Percentiles rank a stretch among this genome's conserved stretches.
These are phyloP conservation scores for Sebastes oblongus DNA, from an alignment of 2,797 vertebrate species.

Conservation along the genomic window DNA sequence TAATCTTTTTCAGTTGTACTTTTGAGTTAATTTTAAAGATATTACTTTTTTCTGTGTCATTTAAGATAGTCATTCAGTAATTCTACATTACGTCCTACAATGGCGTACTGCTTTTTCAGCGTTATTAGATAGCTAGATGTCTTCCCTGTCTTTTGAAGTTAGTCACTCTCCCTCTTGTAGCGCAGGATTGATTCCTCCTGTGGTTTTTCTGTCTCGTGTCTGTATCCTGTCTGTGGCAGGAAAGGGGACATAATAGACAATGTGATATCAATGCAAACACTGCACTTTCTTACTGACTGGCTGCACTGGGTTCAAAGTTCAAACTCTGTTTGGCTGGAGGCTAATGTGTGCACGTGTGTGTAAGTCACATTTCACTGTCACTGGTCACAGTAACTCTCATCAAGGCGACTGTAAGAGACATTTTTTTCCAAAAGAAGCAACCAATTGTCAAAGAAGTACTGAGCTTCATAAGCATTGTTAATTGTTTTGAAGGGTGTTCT, in stretches of 20 bases:
- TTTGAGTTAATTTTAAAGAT: not conserved
- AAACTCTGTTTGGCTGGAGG: conserved; percentile 1
- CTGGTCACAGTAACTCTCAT: not conserved
- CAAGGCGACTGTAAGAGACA: not conserved
- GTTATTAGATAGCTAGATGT: not conserved
- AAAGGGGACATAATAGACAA: conserved; percentile 17
- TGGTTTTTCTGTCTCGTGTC: conserved; percentile 17
- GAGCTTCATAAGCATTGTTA: not conserved
- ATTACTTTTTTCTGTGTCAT: not conserved
- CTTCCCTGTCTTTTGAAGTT: conserved; percentile 16
- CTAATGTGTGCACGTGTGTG: not conserved
- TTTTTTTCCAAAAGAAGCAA: conserved; percentile 1
- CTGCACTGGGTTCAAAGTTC: conserved; percentile 46
- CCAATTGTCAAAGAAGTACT: not conserved
- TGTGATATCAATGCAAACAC: conserved; percentile 39
- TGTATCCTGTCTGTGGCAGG: conserved; percentile 31
- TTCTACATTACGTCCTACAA: not conserved
- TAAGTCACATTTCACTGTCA: not conserved
- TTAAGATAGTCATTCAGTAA: not conserved
- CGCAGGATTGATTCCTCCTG: conserved; percentile 10
- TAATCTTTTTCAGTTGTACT: conserved; percentile 9
- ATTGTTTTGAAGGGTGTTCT: not conserved
- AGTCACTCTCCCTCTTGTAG: not conserved
- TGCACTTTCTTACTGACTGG: conserved; percentile 25
- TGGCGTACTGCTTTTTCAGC: not conserved